Evolutionary conservation across 2,113 vertebrate species (phyloP).

Genomic region (Vulpes ferrilata): DNA sequence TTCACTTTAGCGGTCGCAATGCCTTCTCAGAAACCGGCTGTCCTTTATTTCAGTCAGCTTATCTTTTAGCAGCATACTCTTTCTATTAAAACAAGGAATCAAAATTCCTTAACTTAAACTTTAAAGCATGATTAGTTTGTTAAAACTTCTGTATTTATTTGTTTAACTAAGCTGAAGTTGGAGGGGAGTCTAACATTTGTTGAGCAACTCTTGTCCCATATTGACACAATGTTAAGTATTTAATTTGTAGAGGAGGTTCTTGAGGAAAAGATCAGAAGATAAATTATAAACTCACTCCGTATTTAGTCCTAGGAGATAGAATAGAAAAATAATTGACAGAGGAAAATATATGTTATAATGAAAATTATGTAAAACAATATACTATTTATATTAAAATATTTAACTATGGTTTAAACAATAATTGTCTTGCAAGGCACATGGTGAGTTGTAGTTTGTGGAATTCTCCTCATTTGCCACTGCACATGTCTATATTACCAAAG

Average conservation of each 20-base stretch:
- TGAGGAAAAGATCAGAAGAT: conserved; percentile 39
- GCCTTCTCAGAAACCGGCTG: background rate
- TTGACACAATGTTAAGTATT: conserved; percentile 39
- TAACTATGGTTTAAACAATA: conserved; percentile 27
- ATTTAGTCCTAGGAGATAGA: background rate
- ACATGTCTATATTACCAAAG: background rate
- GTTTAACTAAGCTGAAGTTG: background rate
- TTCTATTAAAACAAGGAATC: background rate
- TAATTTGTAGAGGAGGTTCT: background rate
- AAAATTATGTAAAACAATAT: background rate
- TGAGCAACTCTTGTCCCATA: background rate
- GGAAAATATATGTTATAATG: background rate
- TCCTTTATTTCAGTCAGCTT: background rate
- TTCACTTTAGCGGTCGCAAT: background rate
- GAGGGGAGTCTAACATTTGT: conserved; percentile 4
- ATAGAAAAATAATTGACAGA: background rate
- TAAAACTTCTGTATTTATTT: background rate
- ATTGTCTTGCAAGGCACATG: background rate
- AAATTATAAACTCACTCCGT: conserved; percentile 12
- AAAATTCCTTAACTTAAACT: background rate
- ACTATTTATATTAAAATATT: background rate
- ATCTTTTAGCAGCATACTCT: background rate
- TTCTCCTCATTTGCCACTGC: background rate
- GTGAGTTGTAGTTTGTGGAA: background rate
- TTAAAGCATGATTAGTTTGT: background rate